Evolutionary conservation across 2,888 invertebrate species (phyloP).

Genomic region (Venusia cambrica): DNA sequence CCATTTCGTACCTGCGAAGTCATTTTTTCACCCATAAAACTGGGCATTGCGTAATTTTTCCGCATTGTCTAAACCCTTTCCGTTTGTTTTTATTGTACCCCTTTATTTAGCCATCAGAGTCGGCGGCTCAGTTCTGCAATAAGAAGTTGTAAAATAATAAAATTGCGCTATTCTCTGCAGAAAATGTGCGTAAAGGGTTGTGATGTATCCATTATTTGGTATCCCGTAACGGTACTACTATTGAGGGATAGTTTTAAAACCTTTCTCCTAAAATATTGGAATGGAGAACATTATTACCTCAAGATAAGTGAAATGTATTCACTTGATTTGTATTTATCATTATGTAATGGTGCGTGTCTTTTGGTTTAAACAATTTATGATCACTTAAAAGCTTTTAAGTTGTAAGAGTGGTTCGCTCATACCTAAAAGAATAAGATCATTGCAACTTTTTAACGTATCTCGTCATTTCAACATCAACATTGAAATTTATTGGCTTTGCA

Average conservation of each 20-base stretch:
- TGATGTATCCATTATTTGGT: slow-evolving; percentile 61
- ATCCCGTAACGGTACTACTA: slow-evolving; percentile 64
- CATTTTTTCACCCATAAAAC: slow-evolving; percentile 63
- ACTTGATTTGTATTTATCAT: slow-evolving; percentile 48
- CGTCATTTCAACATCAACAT: too few species aligned
- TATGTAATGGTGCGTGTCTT: slow-evolving; percentile 26
- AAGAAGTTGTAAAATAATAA: slow-evolving; percentile 71
- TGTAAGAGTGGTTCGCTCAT: slow-evolving; percentile 28
- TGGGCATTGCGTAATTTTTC: slow-evolving; percentile 76
- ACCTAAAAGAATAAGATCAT: too few species aligned
- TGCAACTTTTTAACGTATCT: too few species aligned
- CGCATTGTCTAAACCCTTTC: slow-evolving; percentile 78
- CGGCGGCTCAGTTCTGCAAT: slow-evolving; percentile 72
- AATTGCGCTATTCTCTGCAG: slow-evolving; percentile 73
- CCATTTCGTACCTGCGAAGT: slow-evolving; percentile 72
- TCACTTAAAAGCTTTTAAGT: slow-evolving; percentile 29
- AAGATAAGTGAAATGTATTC: slow-evolving; percentile 59
- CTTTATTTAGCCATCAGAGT: slow-evolving; percentile 56
- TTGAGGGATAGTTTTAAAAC: slow-evolving; percentile 35
- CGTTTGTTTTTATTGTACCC: slow-evolving; percentile 75
- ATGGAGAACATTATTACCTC: slow-evolving; percentile 48
- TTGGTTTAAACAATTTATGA: slow-evolving; percentile 36
- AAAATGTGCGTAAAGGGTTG: slow-evolving; percentile 73
- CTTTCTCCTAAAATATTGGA: slow-evolving; percentile 50
- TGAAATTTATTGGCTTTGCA: too few species aligned